Evolutionary conservation across 2,888 invertebrate genomes (phyloP), one percentile per base, ranked within the genome.

Genomic region (Ctenicera cuprea): DNA sequence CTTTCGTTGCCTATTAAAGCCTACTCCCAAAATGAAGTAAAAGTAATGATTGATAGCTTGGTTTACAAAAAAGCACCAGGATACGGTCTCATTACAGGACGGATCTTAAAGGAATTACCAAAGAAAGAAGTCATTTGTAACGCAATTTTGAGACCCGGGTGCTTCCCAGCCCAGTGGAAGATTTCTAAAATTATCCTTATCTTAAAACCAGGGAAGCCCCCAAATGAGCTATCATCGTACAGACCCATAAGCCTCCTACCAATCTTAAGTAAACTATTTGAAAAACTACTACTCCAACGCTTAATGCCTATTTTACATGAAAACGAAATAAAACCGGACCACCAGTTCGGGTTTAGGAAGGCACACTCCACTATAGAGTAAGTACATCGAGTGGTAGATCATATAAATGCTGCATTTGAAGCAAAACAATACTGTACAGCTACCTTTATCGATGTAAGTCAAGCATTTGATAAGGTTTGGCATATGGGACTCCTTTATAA

Each of bases 331-430:
- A n/a, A n/a, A 45, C 62, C 45, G 16, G 45, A 63, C 45, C 45
- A 54, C 33, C 54, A 54, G 12, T 33, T 54, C n/a, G n/a, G n/a
- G n/a, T n/a, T n/a, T n/a, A n/a, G n/a, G n/a, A n/a, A n/a, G n/a
- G n/a, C n/a, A n/a, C 20, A 43, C 14, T 63, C 62, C 16, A 63
- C 64, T 20, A 14, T 64, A 11, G 64, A 50, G 30, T 16, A 64
- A 33, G 33, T 64, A 18, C 64, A 50, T 20, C 33, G 64, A 4
- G 50, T 54, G 16, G 37, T 48, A 43, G 30, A n/a, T 20, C 33
- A 64, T 30, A 48, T 64, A 43, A 45, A 63, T 26, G 14, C 62
- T 37, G 45, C 62, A 11, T 63, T 63, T 20, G 62, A 63, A 63
- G 43, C 43, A 63, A 63, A 63, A 41, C 43, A 45, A 45, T 63